These are phyloP conservation scores for Grapholita molesta DNA, from an alignment of 1,140 invertebrate species.

Conservation along the genomic window DNA sequence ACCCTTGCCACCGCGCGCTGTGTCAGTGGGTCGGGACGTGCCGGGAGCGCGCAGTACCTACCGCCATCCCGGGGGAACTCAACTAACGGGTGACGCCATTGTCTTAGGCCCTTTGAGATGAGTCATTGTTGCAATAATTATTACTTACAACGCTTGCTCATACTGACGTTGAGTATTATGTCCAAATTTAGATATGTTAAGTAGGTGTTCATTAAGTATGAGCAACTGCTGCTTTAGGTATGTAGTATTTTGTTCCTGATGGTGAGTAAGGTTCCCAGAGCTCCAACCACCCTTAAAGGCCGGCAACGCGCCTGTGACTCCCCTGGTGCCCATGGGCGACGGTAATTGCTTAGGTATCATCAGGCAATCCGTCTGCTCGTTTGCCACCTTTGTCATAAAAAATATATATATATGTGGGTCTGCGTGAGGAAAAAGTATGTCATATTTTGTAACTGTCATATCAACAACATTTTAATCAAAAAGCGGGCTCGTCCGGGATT, in stretches of 20 bases:
- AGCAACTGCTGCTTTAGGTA: too few relatives aligned
- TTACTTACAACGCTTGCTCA: not conserved
- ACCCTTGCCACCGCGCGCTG: slow-evolving; percentile 2
- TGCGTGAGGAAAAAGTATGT: too few relatives aligned
- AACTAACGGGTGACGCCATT: slow-evolving; percentile 6
- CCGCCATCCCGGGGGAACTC: not conserved
- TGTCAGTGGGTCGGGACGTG: slow-evolving; percentile 42
- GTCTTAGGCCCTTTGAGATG: slow-evolving; percentile 2
- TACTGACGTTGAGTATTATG: not conserved
- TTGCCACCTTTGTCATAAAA: too few relatives aligned
- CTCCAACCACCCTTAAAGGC: too few relatives aligned
- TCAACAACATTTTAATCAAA: not conserved
- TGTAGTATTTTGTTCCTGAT: too few relatives aligned
- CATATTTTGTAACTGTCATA: too few relatives aligned
- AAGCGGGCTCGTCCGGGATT: slow-evolving; percentile 80
- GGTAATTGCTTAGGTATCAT: too few relatives aligned
- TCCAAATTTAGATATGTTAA: not conserved
- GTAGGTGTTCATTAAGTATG: not conserved
- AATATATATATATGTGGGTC: too few relatives aligned
- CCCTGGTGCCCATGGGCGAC: too few relatives aligned
- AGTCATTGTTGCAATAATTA: not conserved
- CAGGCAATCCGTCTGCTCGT: too few relatives aligned
- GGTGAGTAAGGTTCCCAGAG: too few relatives aligned
- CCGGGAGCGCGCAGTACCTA: slow-evolving; percentile 81
- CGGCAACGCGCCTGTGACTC: too few relatives aligned